Evolutionary conservation across 2,888 invertebrate species (phyloP).

Genomic region (Zygothrica quintamaculata): DNA sequence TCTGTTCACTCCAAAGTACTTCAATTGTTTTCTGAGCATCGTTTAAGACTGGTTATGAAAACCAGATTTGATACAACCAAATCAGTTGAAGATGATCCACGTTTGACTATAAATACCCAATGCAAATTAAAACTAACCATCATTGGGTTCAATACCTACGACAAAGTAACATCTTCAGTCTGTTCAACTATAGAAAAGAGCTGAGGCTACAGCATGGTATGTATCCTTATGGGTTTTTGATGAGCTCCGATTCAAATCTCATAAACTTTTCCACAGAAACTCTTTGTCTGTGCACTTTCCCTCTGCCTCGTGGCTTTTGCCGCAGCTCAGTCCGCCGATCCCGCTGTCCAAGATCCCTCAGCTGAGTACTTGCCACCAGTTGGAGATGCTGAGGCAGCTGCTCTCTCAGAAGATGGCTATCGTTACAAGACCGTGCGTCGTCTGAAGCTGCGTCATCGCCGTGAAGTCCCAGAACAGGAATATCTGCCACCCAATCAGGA

Average conservation of each 20-base stretch:
- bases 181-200: constrained; percentile 48
- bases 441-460: constrained; percentile 75
- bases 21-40: constrained; percentile 12
- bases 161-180: constrained; percentile 66
- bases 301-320: constrained; percentile 71
- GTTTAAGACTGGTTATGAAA: constrained; percentile 40
- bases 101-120: constrained; percentile 74
- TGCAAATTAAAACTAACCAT: constrained; percentile 62
- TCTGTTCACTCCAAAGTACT: constrained; percentile 1
- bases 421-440: constrained; percentile 77
- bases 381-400: constrained; percentile 58
- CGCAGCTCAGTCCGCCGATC: constrained; percentile 56
- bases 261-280: constrained; percentile 64
- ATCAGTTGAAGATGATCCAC: constrained; percentile 14
- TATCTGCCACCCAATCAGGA: constrained; percentile 80
- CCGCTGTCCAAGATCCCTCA: constrained; percentile 65
- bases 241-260: not conserved
- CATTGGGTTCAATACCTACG: constrained; percentile 78
- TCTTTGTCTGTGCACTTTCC: constrained; percentile 66
- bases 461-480: constrained; percentile 75
- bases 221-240: constrained; percentile 30
- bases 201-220: constrained; percentile 68
- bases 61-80: constrained; percentile 40
- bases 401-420: constrained; percentile 75
- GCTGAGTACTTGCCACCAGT: constrained; percentile 77